These are phyloP conservation scores for Pheosia tremula DNA, from an alignment of 2,888 invertebrate genomes.

Conservation along the genomic window DNA sequence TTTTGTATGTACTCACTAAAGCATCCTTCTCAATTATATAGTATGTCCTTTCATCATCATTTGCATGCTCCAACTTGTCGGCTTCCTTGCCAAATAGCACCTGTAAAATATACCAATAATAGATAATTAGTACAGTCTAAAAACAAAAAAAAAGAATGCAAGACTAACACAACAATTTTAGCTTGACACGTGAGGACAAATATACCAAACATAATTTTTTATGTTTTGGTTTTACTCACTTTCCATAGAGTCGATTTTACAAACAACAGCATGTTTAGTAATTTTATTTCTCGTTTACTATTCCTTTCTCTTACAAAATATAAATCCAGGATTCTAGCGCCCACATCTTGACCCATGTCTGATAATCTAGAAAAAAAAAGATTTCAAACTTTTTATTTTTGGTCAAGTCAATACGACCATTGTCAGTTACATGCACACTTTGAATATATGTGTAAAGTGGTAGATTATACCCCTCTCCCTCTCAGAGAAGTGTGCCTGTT, in stretches of 20 bases:
- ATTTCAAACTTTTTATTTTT: too few relatives aligned
- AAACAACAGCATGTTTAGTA: conserved; percentile 97
- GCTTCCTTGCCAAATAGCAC: conserved; percentile 99
- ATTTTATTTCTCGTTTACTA: conserved; percentile 97
- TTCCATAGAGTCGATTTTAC: conserved; percentile 99
- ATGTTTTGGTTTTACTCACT: conserved; percentile 67
- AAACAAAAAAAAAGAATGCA: too few relatives aligned
- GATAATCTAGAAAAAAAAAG: conserved; percentile 87
- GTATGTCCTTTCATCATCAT: conserved; percentile 98
- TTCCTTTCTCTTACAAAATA: conserved; percentile 97
- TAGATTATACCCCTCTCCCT: too few relatives aligned
- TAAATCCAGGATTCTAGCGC: conserved; percentile 95
- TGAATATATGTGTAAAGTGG: too few relatives aligned
- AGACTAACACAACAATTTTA: too few relatives aligned
- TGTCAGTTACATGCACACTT: too few relatives aligned
- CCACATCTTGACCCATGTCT: conserved; percentile 98
- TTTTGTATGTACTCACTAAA: conserved; percentile 80
- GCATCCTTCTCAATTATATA: conserved; percentile 99
- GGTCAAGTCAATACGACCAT: too few relatives aligned
- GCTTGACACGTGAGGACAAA: too few relatives aligned
- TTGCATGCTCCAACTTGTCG: conserved; percentile 98
- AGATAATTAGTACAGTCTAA: too few relatives aligned
- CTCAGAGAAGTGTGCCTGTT: too few relatives aligned
- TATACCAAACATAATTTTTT: too few relatives aligned
- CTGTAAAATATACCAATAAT: conserved; percentile 71